Evolutionary conservation across 2,797 vertebrate genomes (phyloP), one percentile per base, ranked within the genome.

Genomic region (Mormyrops attenuatus): DNA sequence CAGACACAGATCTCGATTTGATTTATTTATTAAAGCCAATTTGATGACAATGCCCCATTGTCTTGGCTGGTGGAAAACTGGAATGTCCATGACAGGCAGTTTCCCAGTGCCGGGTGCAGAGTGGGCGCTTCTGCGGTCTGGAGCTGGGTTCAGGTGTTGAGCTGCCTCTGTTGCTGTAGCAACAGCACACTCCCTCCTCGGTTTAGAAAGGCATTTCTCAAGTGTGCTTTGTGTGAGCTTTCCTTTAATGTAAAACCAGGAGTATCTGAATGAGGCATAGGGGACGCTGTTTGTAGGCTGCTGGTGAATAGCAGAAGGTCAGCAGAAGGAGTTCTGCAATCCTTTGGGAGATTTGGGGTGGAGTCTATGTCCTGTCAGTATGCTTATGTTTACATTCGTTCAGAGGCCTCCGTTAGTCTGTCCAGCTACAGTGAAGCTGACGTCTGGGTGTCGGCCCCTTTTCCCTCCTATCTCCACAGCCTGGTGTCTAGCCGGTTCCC

Each of bases 401-500:
- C 94, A 94, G 93, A 69, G 90, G 92, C 89, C 89, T 90, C 89
- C 5, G 47, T 89, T 89, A 91, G 92, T 89, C 17, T 91, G 92
- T 91, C 89, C 82, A 17, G 47, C 63, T 15, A 34, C 47, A 15
- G 90, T 17, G 88, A 90, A 52, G 92, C 91, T 92, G 52, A 90
- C 88, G 20, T 89, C 38, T 0, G 11, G 85, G 26, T 15, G 3
- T 55, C 15, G 4, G 3, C 26, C 50, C 49, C 9, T n/a, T 53
- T 9, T 0, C 3, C 63, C 26, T 8, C 26, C 63, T 69, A 34
- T 34, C 63, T 34, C 34, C 50, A 0, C 94, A 98, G 97, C 92
- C 94, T 99, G 95, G 96, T 98, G 92, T 97, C 97, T 22, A 96
- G 97, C 26, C 94, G 97, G n/a, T 99, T 99, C 93, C 97, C 98